Percentiles rank a stretch among this genome's conserved stretches.
Conservation (phyloP, 2,797 vertebrate genomes). For the Phrynocephalus forsythii region DNA sequence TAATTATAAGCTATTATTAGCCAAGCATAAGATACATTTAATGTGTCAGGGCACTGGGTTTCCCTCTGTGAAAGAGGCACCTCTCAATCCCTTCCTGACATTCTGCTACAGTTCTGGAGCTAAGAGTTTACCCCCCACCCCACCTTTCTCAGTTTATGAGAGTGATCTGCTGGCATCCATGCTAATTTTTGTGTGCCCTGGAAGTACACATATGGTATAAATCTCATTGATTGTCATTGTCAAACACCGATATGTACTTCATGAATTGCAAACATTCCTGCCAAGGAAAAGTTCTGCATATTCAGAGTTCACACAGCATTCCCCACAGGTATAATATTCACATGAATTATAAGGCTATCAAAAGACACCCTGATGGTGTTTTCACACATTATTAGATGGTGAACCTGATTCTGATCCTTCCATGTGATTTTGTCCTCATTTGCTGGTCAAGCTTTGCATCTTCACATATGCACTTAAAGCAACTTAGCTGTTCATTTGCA, state of each 20-base stretch:
- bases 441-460: background rate
- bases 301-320: background rate
- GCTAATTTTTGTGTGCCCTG: background rate
- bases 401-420: background rate
- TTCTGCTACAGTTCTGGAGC: background rate
- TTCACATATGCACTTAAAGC: background rate
- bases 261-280: too few species aligned
- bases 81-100: background rate
- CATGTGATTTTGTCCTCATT: background rate
- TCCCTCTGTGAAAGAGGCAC: background rate
- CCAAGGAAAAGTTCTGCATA: background rate
- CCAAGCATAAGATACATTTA: background rate
- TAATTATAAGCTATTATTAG: slow-evolving; percentile 6
- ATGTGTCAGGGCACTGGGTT: background rate
- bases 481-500: background rate
- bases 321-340: background rate
- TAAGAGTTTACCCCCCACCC: background rate
- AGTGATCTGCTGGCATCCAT: background rate
- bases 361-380: background rate
- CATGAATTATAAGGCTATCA: background rate
- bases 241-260: background rate
- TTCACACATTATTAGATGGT: background rate
- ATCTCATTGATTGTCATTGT: background rate
- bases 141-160: background rate
- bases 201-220: background rate